Base-by-base conservation (phyloP, 1,140 invertebrate species). In the Pseudomyrmex sp. region DNA sequence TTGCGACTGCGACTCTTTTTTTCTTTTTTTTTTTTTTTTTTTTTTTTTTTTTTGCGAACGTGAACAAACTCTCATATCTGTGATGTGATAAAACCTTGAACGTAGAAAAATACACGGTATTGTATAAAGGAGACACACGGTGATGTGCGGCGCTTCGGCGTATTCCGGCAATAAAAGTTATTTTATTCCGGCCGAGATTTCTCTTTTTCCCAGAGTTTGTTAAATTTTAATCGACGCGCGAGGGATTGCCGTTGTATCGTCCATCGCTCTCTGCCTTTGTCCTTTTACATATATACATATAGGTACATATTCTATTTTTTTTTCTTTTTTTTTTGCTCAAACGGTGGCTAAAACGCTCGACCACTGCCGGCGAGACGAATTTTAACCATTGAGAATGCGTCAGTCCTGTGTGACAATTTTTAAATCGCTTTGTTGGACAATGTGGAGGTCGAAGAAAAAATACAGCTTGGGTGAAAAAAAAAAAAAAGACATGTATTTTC, bases 161-260 rank as follows among this genome's bases (percentile, higher is more conserved):
- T 46, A 10, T 35, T 13, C 20, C 18, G 48, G 48, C 52, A 18
- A 26, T 58, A 58, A 65, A 58, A 20, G 75, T 70, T 70, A 79
- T 79, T 79, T 70, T 50, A 79, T 59, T 69, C 76, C 65, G 52
- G 9, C 5, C 35, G 63, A 26, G 35, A 69, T 59, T 70, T 7
- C 35, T 15, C 58, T 61, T 73, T 82, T 82, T 63, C n/a, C 15
- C 48, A 46, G 69, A 72, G 79, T 73, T 82, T 82, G 56, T 82
- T 82, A 73, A 82, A 82, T 79, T 79, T 79, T 79, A 79, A 79
- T 79, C 62, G 62, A 77, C 61, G n/a, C 63, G 44, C 48, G 63
- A 77, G 75, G 48, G 26, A 66, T 18, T 26, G 50, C 63, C 13
- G n/a, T 62, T 58, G 44, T 58, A 20, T 73, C 26, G 26, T 8